Base-by-base conservation (phyloP, 2,113 vertebrate genomes). In the Scartelaos histophorus region DNA sequence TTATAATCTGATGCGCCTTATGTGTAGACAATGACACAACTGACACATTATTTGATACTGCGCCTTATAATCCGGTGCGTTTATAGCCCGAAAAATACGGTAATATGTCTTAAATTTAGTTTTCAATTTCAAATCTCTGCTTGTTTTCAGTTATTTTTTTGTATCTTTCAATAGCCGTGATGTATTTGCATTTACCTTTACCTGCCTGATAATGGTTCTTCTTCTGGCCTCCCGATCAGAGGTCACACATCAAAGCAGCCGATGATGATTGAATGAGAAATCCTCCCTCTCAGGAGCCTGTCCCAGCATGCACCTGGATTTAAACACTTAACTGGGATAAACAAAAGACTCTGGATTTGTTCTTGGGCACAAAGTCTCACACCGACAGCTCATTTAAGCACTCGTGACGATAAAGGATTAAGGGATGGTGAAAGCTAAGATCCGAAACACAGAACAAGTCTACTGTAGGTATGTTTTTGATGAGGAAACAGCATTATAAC, bases 201-300 rank as follows among this genome's bases (percentile, higher is more conserved):
- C 10, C 74, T 68, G 62, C 69, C 45, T 53, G 73, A 78, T 81
- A 45, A 82, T 87, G 70, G 84, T 66, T 86, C 60, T 68, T 79
- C 72, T 66, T 80, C 71, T 78, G 74, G 76, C 46, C 21, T 29
- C 79, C 70, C 61, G 82, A 84, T 83, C 78, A 89, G 79, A 61
- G 87, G 88, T 89, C 83, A 75, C 79, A 88, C 84, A 89, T 92
- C 88, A 90, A 91, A 92, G 88, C 70, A 0, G 67, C 67, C 78
- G 49, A 70, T 87, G 82, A 87, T 87, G 84, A 89, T 87, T 83
- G 79, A 82, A 87, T 80, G 79, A 87, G 78, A 80, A 85, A 80
- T 71, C 69, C 66, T 65, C 1, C 3, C 67, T 71, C 71, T 81
- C 47, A 71, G 77, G 77, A 85, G 80, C 91, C 84, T 93, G 91